Percentiles rank a stretch among this genome's conserved stretches.
These are phyloP conservation scores for Tiliacea aurago DNA, from an alignment of 2,888 invertebrate species.

Conservation along the genomic window DNA sequence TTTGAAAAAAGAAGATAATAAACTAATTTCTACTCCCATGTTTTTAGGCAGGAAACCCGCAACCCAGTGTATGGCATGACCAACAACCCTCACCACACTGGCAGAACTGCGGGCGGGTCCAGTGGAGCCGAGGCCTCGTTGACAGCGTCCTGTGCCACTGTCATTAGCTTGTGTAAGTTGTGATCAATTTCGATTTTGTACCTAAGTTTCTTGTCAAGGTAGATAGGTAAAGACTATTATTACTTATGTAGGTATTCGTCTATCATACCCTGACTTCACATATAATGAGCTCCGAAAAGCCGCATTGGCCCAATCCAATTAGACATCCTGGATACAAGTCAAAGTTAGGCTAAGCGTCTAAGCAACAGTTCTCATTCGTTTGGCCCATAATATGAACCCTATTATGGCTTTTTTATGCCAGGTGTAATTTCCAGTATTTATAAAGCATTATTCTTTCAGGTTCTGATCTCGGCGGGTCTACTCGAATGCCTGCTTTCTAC, in stretches of 20 bases:
- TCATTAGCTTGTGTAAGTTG: slow-evolving; percentile 94
- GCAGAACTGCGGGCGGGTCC: slow-evolving; percentile 97
- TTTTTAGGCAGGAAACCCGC: slow-evolving; percentile 93
- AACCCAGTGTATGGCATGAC: slow-evolving; percentile 97
- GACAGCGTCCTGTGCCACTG: slow-evolving; percentile 94
- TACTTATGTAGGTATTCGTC: no score
- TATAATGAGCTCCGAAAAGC: neutral
- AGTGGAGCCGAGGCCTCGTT: slow-evolving; percentile 96
- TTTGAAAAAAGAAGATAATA: neutral
- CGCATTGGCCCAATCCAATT: neutral
- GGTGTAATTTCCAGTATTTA: neutral
- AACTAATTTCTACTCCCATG: neutral
- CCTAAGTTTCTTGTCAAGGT: neutral
- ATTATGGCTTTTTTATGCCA: neutral
- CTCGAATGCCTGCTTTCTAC: slow-evolving; percentile 97
- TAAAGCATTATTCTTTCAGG: slow-evolving; percentile 77
- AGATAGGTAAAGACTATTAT: neutral
- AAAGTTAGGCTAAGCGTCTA: neutral
- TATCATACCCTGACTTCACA: neutral
- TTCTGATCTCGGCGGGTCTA: slow-evolving; percentile 98
- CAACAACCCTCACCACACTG: slow-evolving; percentile 97
- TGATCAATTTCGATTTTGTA: neutral
- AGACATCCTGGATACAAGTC: neutral
- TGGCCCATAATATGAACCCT: neutral
- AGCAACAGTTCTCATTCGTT: neutral